A percentile compares a stretch with the other conserved stretches of the same genome.
phyloP scores from a whole-genome alignment of 1,140 invertebrate genomes.

The Drosophila pachea region DNA sequence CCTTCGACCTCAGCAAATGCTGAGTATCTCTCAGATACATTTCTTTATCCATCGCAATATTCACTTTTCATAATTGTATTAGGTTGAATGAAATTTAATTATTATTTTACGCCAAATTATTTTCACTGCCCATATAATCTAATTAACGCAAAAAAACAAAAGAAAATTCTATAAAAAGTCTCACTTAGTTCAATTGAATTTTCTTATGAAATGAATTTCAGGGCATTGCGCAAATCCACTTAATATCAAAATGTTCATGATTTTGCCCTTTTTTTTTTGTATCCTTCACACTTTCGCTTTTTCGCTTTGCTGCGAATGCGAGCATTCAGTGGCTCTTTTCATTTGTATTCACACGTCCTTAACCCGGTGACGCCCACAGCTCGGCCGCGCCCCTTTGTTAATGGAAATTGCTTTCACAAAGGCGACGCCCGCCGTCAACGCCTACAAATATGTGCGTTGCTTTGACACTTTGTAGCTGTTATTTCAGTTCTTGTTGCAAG shows the following conservation, averaged over 20 bases:
- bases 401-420: slow-evolving; percentile 60
- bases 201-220: slow-evolving; percentile 34
- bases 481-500: slow-evolving; percentile 4
- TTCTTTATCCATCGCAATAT: no score
- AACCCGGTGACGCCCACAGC: slow-evolving; percentile 28
- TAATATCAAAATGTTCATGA: slow-evolving; percentile 13
- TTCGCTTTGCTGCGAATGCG: slow-evolving; percentile 10
- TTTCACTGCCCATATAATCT: background rate
- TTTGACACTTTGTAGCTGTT: slow-evolving; percentile 42
- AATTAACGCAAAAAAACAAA: background rate
- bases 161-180: slow-evolving; percentile 13
- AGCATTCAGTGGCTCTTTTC: slow-evolving; percentile 32
- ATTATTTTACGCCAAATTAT: no score
- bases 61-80: no score
- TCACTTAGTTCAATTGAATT: slow-evolving; percentile 39
- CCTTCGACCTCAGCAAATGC: no score
- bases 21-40: no score
- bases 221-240: slow-evolving; percentile 13
- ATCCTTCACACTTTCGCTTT: slow-evolving; percentile 8
- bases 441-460: slow-evolving; percentile 53
- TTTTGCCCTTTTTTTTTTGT: slow-evolving; percentile 3
- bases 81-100: no score
- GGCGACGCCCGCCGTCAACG: slow-evolving; percentile 43
- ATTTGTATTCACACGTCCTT: slow-evolving; percentile 42
- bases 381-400: slow-evolving; percentile 40